These are phyloP conservation scores for Acrocephalus arundinaceus DNA, from an alignment of 2,113 vertebrate genomes.

Conservation along the genomic window DNA sequence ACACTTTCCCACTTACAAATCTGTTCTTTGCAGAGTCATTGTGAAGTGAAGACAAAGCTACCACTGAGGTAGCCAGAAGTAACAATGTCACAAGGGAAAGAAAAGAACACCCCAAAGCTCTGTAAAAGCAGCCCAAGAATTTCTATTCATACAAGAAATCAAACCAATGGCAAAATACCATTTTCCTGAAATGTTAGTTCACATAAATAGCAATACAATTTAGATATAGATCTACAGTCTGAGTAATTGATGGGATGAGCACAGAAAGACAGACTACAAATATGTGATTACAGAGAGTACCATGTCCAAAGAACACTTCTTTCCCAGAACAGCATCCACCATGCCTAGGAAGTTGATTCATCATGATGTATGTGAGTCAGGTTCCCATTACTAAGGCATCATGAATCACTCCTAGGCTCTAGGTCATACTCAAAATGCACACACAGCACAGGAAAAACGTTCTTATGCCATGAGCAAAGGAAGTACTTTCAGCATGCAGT, in stretches of 20 bases:
- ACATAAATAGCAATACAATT: neutral
- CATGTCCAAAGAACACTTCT: neutral
- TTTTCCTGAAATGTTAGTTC: neutral
- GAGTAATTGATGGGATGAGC: neutral
- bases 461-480: constrained; percentile 6
- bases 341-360: constrained; percentile 48
- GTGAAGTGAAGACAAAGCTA: neutral
- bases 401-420: constrained; percentile 67
- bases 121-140: neutral
- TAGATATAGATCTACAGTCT: neutral
- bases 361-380: neutral
- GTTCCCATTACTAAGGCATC: constrained; percentile 30
- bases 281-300: neutral
- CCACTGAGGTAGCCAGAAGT: neutral
- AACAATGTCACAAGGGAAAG: neutral
- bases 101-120: neutral
- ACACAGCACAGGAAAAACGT: constrained; percentile 59
- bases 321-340: neutral
- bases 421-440: constrained; percentile 41
- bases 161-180: neutral
- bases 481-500: constrained; percentile 32
- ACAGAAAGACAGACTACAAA: neutral
- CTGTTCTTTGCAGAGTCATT: neutral
- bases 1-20: neutral
- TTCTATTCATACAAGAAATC: neutral